These are phyloP conservation scores for Oreotrochilus melanogaster DNA, from an alignment of 2,113 vertebrate genomes.

Conservation along the genomic window DNA sequence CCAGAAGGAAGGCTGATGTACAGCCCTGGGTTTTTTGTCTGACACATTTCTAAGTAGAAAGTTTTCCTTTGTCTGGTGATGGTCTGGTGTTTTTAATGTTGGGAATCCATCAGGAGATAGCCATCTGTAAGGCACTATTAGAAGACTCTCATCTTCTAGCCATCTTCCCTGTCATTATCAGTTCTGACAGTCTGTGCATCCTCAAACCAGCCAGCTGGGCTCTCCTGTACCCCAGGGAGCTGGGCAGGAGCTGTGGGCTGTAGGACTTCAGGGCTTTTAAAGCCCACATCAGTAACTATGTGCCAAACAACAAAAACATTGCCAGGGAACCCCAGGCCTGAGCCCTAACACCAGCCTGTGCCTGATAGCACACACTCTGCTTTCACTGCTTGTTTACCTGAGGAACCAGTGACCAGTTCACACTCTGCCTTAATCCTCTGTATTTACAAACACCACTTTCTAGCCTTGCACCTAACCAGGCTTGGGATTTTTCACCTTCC, in stretches of 20 bases:
- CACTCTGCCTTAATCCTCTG: neutral
- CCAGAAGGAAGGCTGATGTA: neutral
- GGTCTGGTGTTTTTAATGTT: neutral
- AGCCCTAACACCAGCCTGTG: neutral
- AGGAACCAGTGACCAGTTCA: neutral
- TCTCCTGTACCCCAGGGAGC: neutral
- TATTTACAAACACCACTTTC: neutral
- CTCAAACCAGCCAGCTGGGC: neutral
- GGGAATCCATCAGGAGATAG: neutral
- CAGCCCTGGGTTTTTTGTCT: neutral
- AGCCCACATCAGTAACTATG: neutral
- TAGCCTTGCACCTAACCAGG: neutral
- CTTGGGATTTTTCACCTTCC: rapidly evolving
- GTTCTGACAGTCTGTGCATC: neutral
- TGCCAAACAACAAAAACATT: neutral
- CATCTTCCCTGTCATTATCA: neutral
- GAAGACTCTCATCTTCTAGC: neutral
- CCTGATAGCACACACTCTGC: neutral
- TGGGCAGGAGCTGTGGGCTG: neutral
- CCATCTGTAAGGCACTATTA: neutral
- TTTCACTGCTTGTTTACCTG: constrained; percentile 16
- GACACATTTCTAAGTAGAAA: neutral
- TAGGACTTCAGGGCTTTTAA: neutral
- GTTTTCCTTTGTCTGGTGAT: neutral
- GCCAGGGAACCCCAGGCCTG: neutral